Percentiles rank a stretch among this genome's conserved stretches.
phyloP scores from a whole-genome alignment of 1,140 invertebrate species.

The Aporrectodea caliginosa region DNA sequence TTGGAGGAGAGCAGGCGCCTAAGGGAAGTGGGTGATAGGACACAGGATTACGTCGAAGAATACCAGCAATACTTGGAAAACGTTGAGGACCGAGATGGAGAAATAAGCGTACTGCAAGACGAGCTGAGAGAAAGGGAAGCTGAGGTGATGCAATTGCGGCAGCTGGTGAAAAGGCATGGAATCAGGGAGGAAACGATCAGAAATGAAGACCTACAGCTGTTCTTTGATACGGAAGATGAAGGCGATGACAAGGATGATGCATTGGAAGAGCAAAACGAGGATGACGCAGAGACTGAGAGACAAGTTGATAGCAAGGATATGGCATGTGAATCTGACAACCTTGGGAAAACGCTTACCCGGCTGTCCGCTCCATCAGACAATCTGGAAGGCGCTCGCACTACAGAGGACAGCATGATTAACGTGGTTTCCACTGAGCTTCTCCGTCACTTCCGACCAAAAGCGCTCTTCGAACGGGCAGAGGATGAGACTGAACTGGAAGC shows the following conservation, averaged over 20 bases:
- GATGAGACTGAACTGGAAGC: background rate
- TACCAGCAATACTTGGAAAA: background rate
- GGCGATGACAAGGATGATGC: background rate
- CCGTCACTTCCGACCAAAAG: background rate
- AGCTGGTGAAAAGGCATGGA: background rate
- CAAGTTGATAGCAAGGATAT: too few relatives aligned
- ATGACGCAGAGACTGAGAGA: too few relatives aligned
- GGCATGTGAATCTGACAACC: too few relatives aligned
- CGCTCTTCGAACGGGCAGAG: background rate
- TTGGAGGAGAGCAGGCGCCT: background rate
- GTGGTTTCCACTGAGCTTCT: background rate
- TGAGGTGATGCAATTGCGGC: background rate
- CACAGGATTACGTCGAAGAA: background rate
- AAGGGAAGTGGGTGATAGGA: background rate
- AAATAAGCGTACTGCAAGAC: background rate
- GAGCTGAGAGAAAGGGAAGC: background rate
- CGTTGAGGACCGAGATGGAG: background rate
- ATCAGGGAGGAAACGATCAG: background rate
- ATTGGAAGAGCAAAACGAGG: too few relatives aligned
- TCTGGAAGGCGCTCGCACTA: background rate
- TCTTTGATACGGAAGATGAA: background rate
- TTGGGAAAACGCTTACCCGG: too few relatives aligned
- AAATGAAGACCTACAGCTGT: background rate
- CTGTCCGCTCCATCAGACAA: too few relatives aligned
- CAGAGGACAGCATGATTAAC: background rate